phyloP scores from a whole-genome alignment of 2,113 vertebrate genomes.

The Catharus minimus region DNA sequence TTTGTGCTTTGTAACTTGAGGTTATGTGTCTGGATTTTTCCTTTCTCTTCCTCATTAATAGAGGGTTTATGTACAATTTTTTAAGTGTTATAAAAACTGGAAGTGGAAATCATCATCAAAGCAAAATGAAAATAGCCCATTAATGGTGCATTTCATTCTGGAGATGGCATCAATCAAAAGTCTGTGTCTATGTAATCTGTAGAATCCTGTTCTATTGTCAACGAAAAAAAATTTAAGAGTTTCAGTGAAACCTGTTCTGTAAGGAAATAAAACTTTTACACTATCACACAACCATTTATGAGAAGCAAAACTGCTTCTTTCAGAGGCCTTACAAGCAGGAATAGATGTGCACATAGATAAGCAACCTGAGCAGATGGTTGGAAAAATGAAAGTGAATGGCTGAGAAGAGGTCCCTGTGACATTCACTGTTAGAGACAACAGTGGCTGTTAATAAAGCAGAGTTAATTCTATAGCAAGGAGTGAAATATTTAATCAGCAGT shows the following conservation, averaged over 20 bases:
- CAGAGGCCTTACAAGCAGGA: neutral
- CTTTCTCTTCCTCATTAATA: neutral
- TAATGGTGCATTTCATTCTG: neutral
- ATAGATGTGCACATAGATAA: neutral
- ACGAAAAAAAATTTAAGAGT: neutral
- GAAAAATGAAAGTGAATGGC: conserved; percentile 20
- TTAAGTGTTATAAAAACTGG: neutral
- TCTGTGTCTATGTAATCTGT: neutral
- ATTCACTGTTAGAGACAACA: conserved; percentile 66
- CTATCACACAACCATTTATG: neutral
- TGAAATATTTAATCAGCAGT: conserved; percentile 82
- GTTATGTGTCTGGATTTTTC: neutral
- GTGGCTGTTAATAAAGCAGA: conserved; percentile 71
- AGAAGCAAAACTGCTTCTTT: neutral
- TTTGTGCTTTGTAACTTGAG: neutral
- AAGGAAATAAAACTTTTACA: neutral
- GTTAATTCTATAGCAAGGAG: conserved; percentile 73
- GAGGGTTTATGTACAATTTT: neutral
- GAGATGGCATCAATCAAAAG: neutral
- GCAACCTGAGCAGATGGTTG: conserved; percentile 56
- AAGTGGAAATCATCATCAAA: neutral
- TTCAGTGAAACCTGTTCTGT: neutral
- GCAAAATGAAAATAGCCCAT: neutral
- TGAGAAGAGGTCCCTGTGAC: conserved; percentile 68
- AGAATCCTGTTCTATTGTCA: neutral